Evolutionary conservation across 2,888 invertebrate species (phyloP), one percentile per base, ranked within the genome.

Genomic region (Trisateles emortualis): DNA sequence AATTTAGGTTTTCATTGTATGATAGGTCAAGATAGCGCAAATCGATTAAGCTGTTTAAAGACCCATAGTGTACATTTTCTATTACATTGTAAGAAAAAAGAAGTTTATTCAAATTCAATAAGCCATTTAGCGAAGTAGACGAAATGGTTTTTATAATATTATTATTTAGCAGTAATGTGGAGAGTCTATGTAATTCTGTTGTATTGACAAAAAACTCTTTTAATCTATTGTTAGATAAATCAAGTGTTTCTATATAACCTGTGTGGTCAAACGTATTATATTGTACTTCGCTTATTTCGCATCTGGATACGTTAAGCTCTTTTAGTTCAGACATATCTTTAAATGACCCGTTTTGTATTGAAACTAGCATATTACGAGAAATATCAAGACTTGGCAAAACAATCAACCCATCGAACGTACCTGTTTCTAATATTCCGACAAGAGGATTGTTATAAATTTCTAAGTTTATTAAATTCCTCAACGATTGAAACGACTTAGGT

Each of bases 201-300:
- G 74, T 68, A 47, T 89, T 88, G 1, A 90, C 46, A 1, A 56
- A 29, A 43, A 90, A 87, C 10, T 49, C 42, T 44, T 49, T 71
- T 0, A 89, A 52, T 59, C 66, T 59, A 36, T 90, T 90, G 52
- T 64, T 73, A 0, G 90, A 90, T n/a, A 89, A 64, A 63, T 90
- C 90, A 6, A 90, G 62, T 2, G 57, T 68, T 64, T 76, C 73
- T 30, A 89, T 68, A 10, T 68, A 64, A 0, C 76, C 80, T 1
- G 84, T 84, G 42, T 79, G 54, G 1, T 53, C 52, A 52, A 89
- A 87, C 1, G 77, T 62, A 66, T 88, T 84, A 54, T 72, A 87
- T 52, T 86, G 70, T n/a, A 90, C 22, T 24, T 69, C 70, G 26
- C 49, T 67, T 42, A 90, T 67, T 49, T 74, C 72, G 59, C 83